Base-by-base conservation (phyloP, 2,113 vertebrate species). In the Apeltes quadracus region DNA sequence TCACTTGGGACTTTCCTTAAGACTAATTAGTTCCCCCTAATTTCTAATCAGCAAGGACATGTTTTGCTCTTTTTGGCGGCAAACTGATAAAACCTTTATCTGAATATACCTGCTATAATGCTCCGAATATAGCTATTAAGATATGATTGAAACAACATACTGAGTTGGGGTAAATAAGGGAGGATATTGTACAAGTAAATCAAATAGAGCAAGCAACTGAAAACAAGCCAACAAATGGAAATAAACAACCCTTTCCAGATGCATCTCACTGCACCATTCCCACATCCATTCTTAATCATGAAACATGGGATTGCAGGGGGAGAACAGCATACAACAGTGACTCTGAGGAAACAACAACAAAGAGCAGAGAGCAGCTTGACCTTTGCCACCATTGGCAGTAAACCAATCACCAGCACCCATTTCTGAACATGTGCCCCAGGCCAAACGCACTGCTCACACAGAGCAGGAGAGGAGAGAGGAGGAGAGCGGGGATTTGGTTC, bases 361-460 rank as follows among this genome's bases (percentile, higher is more conserved):
- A 89, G 82, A 89, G 94, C 94, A 93, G 93, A 95, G 92, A 94
- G 94, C 93, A 95, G 94, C 93, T 96, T 97, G 95, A 98, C 96
- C 96, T 96, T 95, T 91, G 90, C 88, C 94, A 92, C 93, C 89
- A 91, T 95, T 96, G 95, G 94, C 94, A 95, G 93, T 92, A 95
- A 97, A 96, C 95, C 97, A 96, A 96, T 97, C 96, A 96, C 93
- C 88, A 92, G 95, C 95, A 94, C 95, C 92, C 91, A 95, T 96
- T 97, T 96, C 95, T 94, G 96, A 97, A 96, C 95, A 97, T 95
- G 95, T 95, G 96, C 95, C 95, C 93, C 90, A 79, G 97, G 95
- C 95, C 94, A 97, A 96, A 96, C 95, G 95, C 95, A 92, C 94
- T 93, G 91, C 93, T 92, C 76, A 88, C 85, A 95, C 94, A 93